Conservation (phyloP, 2,113 vertebrate species). For the Elachura formosa region DNA sequence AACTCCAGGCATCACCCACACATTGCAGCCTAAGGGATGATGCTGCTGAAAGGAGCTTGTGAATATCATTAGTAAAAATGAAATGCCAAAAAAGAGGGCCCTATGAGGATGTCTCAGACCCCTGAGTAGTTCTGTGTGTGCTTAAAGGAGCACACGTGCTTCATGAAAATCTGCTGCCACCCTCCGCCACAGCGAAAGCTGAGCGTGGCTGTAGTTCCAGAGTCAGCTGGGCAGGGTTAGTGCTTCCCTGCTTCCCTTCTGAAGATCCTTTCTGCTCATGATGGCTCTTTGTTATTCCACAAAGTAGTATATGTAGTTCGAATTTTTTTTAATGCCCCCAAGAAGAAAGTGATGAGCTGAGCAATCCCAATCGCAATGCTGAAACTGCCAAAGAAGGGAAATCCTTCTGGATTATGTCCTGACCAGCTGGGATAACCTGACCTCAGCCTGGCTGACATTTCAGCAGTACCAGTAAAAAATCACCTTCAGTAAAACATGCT, state of each 20-base stretch:
- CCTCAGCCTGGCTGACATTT: background rate
- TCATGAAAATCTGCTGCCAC: slow-evolving; percentile 30
- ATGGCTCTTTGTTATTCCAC: background rate
- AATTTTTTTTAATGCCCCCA: background rate
- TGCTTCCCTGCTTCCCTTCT: background rate
- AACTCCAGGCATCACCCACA: background rate
- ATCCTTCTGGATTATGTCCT: background rate
- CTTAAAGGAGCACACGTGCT: background rate
- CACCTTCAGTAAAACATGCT: background rate
- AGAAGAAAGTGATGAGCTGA: background rate
- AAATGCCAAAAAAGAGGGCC: background rate
- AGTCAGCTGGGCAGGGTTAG: background rate
- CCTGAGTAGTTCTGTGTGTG: background rate
- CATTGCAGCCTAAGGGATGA: background rate
- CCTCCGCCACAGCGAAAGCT: background rate
- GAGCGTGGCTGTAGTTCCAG: background rate
- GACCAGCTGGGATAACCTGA: background rate
- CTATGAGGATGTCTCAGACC: background rate
- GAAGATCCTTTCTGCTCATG: background rate
- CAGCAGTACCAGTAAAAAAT: background rate
- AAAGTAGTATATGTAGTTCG: background rate
- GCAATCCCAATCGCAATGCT: background rate
- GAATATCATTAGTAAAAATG: background rate
- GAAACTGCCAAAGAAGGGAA: background rate
- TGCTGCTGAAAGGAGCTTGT: background rate